Conservation (phyloP, 2,797 vertebrate genomes). For the Bothrops alternatus region DNA sequence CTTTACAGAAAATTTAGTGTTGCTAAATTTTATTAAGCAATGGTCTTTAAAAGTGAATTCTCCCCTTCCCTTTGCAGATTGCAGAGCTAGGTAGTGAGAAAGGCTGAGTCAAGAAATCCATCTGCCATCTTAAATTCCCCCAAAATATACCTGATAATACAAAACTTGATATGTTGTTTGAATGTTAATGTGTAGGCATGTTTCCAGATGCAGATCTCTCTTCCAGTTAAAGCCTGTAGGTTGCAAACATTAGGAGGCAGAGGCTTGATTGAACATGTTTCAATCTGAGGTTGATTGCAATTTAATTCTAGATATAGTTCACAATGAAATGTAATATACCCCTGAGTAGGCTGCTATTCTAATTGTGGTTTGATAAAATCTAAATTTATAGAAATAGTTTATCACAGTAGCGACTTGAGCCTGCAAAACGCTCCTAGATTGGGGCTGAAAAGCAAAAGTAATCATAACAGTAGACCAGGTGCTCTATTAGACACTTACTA, state of each 20-base stretch:
- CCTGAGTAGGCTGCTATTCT: background rate
- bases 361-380: background rate
- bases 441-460: too few relatives aligned
- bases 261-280: background rate
- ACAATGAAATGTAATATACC: background rate
- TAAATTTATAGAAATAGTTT: too few relatives aligned
- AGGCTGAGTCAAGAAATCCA: background rate
- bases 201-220: background rate
- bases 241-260: background rate
- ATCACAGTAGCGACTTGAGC: too few relatives aligned
- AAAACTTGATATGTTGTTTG: background rate
- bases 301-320: background rate
- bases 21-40: background rate
- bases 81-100: background rate
- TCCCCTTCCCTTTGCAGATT: background rate
- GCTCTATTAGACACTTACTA: too few relatives aligned
- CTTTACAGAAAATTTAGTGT: background rate
- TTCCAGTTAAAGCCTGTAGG: background rate
- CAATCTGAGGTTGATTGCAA: background rate
- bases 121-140: background rate
- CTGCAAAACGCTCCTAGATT: too few relatives aligned
- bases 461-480: too few relatives aligned
- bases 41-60: background rate
- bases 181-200: background rate
- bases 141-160: background rate